phyloP scores from a whole-genome alignment of 1,140 invertebrate species.

The Anthonomus grandis region DNA sequence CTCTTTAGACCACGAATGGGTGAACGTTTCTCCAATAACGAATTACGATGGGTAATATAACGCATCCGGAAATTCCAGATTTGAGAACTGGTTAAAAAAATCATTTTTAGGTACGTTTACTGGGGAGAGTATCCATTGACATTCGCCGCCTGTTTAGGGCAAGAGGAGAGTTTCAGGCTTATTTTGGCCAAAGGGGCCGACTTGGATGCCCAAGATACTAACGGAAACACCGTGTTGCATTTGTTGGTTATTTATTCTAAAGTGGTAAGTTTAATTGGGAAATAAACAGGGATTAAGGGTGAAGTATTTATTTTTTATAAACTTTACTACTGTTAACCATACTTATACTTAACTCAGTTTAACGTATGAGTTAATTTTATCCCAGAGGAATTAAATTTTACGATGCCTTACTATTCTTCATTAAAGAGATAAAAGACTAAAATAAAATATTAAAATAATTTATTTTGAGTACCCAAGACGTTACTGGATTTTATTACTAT shows the following conservation, averaged over 20 bases:
- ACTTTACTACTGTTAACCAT: no score
- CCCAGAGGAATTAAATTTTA: no score
- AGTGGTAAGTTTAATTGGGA: constrained; percentile 57
- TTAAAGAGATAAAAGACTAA: no score
- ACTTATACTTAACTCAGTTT: no score
- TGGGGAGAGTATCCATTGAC: constrained; percentile 97
- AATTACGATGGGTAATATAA: constrained; percentile 85
- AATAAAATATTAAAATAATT: no score
- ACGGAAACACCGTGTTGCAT: constrained; percentile 96
- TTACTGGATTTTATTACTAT: no score
- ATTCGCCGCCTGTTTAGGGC: constrained; percentile 94
- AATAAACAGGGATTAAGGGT: no score
- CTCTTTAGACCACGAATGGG: constrained; percentile 88
- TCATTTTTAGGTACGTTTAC: constrained; percentile 81
- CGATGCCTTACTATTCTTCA: no score
- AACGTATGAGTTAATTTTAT: no score
- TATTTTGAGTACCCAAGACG: no score
- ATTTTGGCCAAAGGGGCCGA: constrained; percentile 92
- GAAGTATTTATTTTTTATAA: no score
- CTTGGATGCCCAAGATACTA: constrained; percentile 92
- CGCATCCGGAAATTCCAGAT: constrained; percentile 1
- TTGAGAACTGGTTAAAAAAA: no score
- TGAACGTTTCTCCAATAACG: constrained; percentile 78
- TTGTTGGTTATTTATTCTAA: constrained; percentile 97
- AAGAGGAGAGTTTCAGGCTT: constrained; percentile 95